Evolutionary conservation across 2,888 invertebrate genomes (phyloP).

Genomic region (Tupiocoris notatus): DNA sequence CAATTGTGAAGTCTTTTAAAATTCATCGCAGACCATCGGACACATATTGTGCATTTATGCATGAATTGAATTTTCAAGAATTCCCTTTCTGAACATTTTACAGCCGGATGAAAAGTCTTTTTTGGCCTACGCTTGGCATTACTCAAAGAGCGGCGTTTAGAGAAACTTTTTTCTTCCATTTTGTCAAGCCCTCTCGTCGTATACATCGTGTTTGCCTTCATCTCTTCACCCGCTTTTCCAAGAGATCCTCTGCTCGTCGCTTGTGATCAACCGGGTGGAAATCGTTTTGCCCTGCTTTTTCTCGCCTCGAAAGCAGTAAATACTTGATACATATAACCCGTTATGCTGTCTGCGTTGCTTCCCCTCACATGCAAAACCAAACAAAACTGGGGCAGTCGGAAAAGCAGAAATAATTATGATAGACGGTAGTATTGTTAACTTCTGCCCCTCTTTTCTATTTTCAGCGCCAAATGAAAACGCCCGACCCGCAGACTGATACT

Average conservation of each 20-base stretch:
- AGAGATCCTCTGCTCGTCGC: neutral
- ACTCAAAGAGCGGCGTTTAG: neutral
- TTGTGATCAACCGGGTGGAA: neutral
- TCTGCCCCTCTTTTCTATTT: too few species aligned
- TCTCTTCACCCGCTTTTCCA: neutral
- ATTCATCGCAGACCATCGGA: too few species aligned
- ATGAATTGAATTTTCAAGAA: too few species aligned
- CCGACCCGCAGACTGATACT: too few species aligned
- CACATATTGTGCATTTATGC: too few species aligned
- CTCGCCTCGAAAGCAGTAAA: neutral
- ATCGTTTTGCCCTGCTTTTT: neutral
- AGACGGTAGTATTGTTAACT: slow-evolving; percentile 27
- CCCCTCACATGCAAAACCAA: slow-evolving; percentile 12
- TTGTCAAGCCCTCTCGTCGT: neutral
- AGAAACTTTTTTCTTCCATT: neutral
- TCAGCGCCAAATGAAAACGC: too few species aligned
- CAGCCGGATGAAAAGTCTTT: too few species aligned
- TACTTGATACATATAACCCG: neutral
- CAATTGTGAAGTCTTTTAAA: too few species aligned
- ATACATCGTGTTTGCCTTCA: neutral
- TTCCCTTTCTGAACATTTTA: too few species aligned
- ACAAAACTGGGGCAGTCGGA: slow-evolving; percentile 24
- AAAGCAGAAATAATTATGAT: slow-evolving; percentile 38
- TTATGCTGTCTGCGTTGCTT: neutral
- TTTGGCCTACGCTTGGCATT: too few species aligned